These are phyloP conservation scores for Phalloptychus januarius DNA, from an alignment of 2,797 vertebrate genomes.

Conservation along the genomic window DNA sequence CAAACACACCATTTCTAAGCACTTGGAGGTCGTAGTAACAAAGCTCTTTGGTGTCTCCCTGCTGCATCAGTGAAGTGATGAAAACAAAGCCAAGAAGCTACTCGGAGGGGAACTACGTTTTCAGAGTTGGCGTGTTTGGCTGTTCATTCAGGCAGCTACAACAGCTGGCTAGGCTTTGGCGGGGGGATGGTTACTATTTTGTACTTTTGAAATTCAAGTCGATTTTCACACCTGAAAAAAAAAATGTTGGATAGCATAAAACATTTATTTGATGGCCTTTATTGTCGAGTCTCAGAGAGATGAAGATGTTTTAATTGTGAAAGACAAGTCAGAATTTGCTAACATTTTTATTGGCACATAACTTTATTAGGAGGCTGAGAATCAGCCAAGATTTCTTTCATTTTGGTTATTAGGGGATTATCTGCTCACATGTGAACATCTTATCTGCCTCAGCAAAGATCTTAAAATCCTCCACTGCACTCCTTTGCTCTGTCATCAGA, in stretches of 20 bases:
- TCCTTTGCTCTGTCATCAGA: too few species aligned
- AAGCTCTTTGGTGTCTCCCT: background rate
- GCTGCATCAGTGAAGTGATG: background rate
- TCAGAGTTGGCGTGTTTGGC: background rate
- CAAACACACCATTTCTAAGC: background rate
- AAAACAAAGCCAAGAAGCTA: background rate
- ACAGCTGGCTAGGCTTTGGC: background rate
- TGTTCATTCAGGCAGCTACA: background rate
- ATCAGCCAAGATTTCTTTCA: too few species aligned
- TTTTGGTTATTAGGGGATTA: too few species aligned
- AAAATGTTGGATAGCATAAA: too few species aligned
- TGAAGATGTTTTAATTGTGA: background rate
- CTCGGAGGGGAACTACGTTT: background rate
- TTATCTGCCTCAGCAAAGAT: too few species aligned
- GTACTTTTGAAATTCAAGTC: background rate
- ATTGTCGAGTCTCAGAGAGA: background rate
- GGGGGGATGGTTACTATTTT: background rate
- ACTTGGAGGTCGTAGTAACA: background rate
- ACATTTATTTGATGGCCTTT: too few species aligned
- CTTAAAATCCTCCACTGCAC: too few species aligned
- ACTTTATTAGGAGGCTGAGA: background rate
- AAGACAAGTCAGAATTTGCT: background rate
- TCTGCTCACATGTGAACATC: too few species aligned
- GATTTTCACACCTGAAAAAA: background rate
- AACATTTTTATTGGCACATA: background rate